These are phyloP conservation scores for Protobothrops flavoviridis DNA, from an alignment of 2,113 vertebrate species.

Conservation along the genomic window DNA sequence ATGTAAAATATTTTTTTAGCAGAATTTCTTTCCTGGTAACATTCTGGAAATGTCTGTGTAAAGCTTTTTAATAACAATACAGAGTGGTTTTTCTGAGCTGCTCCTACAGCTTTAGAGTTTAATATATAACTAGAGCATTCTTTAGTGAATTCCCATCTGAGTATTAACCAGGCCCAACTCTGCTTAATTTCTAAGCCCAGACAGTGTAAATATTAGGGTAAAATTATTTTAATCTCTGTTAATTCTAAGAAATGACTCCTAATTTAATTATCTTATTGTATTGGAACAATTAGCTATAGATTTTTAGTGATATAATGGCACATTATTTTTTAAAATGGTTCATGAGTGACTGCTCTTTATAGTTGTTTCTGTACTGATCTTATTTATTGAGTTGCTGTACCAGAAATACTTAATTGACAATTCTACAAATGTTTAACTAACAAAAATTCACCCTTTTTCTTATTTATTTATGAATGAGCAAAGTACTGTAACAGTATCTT, in stretches of 20 bases:
- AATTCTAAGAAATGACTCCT: not conserved
- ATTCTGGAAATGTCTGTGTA: not conserved
- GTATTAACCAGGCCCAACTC: not conserved
- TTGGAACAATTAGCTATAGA: not conserved
- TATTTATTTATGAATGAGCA: not conserved
- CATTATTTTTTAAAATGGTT: not conserved
- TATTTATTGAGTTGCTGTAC: not conserved
- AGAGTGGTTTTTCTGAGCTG: not conserved
- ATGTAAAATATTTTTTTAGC: not conserved
- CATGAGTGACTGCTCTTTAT: not conserved
- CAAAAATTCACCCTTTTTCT: not conserved
- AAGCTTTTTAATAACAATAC: not conserved
- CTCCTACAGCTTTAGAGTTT: not conserved
- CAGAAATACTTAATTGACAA: not conserved
- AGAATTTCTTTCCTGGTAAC: not conserved
- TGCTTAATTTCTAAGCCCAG: not conserved
- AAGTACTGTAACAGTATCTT: not conserved
- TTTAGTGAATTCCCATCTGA: not conserved
- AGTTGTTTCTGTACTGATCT: not conserved
- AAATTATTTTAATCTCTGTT: not conserved
- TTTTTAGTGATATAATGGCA: not conserved
- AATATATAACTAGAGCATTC: not conserved
- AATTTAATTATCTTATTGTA: not conserved
- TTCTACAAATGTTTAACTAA: not conserved
- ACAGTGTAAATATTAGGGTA: not conserved